Percentiles rank a stretch among this genome's conserved stretches.
These are phyloP conservation scores for Nycteola revayana DNA, from an alignment of 2,888 invertebrate genomes.

Conservation along the genomic window DNA sequence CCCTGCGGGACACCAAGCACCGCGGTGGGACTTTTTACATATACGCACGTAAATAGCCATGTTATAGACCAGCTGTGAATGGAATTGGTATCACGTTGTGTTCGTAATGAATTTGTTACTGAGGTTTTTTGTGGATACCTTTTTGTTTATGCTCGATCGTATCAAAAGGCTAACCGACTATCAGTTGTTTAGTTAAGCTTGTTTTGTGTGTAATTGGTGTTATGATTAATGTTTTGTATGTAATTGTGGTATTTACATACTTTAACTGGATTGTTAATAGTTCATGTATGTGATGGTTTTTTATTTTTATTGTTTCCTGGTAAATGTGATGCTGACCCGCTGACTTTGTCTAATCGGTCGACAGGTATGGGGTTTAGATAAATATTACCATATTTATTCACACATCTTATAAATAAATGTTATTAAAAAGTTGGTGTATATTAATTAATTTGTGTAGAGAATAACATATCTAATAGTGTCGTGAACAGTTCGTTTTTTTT, in stretches of 20 bases:
- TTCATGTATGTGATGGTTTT: no score
- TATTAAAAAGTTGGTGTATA: no score
- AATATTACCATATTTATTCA: no score
- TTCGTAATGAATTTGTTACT: constrained; percentile 67
- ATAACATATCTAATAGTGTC: no score
- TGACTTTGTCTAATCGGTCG: no score
- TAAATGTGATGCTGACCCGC: no score
- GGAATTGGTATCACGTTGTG: constrained; percentile 69
- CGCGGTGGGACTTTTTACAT: constrained; percentile 49
- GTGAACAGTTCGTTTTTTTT: no score
- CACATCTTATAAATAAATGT: no score
- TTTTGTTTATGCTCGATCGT: constrained; percentile 36
- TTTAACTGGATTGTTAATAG: no score
- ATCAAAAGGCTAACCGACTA: constrained; percentile 38
- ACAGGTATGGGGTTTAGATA: no score
- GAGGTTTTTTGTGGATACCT: constrained; percentile 41
- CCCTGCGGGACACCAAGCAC: constrained; percentile 56
- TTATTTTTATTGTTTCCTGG: no score
- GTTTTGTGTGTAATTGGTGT: constrained; percentile 32
- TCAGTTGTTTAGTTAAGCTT: constrained; percentile 24
- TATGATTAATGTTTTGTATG: constrained; percentile 27
- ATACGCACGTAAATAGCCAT: constrained; percentile 59
- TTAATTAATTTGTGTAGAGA: no score
- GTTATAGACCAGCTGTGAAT: constrained; percentile 72
- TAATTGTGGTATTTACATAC: constrained; percentile 20